Evolutionary conservation across 2,113 vertebrate genomes (phyloP), one percentile per base, ranked within the genome.

Genomic region (Gallinago jamesoni): DNA sequence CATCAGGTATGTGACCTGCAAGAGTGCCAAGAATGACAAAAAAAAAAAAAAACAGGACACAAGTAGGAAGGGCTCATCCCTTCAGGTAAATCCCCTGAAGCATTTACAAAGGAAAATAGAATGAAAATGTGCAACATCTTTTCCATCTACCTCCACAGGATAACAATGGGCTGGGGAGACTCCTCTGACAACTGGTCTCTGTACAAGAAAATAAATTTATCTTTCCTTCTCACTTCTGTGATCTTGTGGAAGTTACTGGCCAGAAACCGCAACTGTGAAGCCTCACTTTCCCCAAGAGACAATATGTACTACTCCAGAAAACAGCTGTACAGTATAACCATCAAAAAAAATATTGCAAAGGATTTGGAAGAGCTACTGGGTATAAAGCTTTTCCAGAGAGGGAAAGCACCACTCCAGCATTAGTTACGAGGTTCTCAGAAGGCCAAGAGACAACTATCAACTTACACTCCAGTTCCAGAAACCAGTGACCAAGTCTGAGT

Each of bases 1-100:
- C 98, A 88, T 99, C 99, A 41, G 99, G 99, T 97, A 99, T 99
- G 82, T 99, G 98, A 70, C 99, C 99, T 99, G 94, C 41, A 89
- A 84, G 63, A 90, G 90, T 15, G 48, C 60, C 55, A 90, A 94
- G 48, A 91, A 93, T 68, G n/a, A 83, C 25, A 66, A 89, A 92
- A 37, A 56, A 89, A 92, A 35, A 64, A 87, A 92, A 31, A 52
- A 35, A 23, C 37, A 86, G 43, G 53, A 91, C 77, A 72, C 21
- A 45, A 53, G 55, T n/a, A 95, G 47, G 52, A 89, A 9, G 68
- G 45, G 28, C 39, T 84, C 24, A 1, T 45, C 63, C 39, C 39
- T 39, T 39, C 39, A 39, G 39, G 39, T 39, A 39, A 39, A 39
- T 39, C 39, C 16, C 27, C 72, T 70, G 37, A 57, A 72, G 74